Conservation (phyloP, 2,113 vertebrate genomes). For the Rallus limicola region DNA sequence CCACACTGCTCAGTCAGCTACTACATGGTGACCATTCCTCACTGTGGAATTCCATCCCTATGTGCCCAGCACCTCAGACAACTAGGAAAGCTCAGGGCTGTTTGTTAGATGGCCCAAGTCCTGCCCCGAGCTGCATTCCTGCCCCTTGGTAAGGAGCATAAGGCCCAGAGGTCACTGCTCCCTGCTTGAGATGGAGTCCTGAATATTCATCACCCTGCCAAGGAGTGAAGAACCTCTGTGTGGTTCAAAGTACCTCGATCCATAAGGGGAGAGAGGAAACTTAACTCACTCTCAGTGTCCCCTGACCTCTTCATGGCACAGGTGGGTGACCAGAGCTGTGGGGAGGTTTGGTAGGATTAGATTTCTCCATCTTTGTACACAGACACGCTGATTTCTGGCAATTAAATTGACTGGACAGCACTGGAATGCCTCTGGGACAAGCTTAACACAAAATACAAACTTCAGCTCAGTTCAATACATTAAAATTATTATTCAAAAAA, state of each 20-base stretch:
- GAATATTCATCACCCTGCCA: background rate
- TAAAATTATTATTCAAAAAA: background rate
- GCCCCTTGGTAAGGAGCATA: background rate
- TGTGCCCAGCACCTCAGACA: background rate
- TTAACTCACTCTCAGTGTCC: background rate
- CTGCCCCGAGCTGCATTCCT: background rate
- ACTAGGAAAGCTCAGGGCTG: background rate
- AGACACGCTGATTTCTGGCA: background rate
- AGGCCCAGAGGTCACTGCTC: background rate
- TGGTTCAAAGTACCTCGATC: background rate
- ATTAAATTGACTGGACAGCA: background rate
- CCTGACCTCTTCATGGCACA: background rate
- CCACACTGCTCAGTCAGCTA: background rate
- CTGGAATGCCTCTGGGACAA: background rate
- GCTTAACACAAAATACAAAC: constrained; percentile 19
- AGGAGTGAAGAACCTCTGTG: background rate
- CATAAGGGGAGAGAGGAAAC: background rate
- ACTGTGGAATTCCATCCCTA: background rate
- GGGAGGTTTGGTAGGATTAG: fast-evolving
- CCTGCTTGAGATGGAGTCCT: background rate
- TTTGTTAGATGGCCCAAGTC: background rate
- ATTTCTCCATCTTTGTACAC: background rate
- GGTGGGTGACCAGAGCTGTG: background rate
- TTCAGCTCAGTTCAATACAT: constrained; percentile 33
- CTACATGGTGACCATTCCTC: background rate